These are phyloP conservation scores for Heteromyza rotundicornis DNA, from an alignment of 2,888 invertebrate genomes.

Conservation along the genomic window DNA sequence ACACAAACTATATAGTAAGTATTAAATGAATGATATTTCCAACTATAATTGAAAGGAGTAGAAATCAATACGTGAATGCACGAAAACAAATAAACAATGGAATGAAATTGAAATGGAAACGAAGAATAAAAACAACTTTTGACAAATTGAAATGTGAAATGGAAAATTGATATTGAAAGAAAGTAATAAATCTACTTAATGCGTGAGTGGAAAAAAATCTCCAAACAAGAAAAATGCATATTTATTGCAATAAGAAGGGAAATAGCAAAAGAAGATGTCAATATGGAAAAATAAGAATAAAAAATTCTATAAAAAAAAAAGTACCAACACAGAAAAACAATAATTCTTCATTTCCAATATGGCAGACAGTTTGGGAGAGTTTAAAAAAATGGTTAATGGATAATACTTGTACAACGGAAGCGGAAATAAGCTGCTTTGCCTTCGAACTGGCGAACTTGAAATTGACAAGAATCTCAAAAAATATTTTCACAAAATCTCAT, in stretches of 20 bases:
- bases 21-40: too few relatives aligned
- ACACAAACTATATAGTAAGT: too few relatives aligned
- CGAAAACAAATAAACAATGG: too few relatives aligned
- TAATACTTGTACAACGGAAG: slow-evolving; percentile 49
- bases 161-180: too few relatives aligned
- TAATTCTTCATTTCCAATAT: slow-evolving; percentile 47
- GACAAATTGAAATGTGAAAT: too few relatives aligned
- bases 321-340: slow-evolving; percentile 23
- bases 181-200: too few relatives aligned
- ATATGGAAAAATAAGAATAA: slow-evolving; percentile 13
- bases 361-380: slow-evolving; percentile 25
- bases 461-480: slow-evolving; percentile 8
- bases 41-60: too few relatives aligned
- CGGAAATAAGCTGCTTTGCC: slow-evolving; percentile 32
- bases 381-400: slow-evolving; percentile 39
- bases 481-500: background rate
- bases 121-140: too few relatives aligned
- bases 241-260: background rate
- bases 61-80: too few relatives aligned
- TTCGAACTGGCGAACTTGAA: slow-evolving; percentile 1
- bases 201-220: too few relatives aligned
- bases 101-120: too few relatives aligned
- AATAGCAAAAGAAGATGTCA: slow-evolving; percentile 22
- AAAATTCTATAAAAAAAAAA: slow-evolving; percentile 4
- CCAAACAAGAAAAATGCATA: background rate